These are phyloP conservation scores for Scotopteryx bipunctaria DNA, from an alignment of 2,888 invertebrate species.

Conservation along the genomic window DNA sequence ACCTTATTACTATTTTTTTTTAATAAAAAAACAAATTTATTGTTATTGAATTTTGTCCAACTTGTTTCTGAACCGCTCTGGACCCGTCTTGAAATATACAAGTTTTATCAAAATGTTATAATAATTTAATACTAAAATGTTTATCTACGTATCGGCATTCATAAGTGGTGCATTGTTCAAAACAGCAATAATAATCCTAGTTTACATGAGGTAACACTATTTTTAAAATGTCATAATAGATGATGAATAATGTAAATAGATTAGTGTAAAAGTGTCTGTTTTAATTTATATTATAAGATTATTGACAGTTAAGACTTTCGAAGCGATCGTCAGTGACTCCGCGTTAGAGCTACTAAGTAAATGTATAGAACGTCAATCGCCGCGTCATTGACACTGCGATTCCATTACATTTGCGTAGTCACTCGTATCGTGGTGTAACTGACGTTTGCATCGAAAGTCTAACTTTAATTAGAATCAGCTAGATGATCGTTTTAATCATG, in stretches of 20 bases:
- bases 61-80: too few species aligned
- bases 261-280: constrained; percentile 65
- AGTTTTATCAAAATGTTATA: constrained; percentile 5
- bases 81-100: background rate
- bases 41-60: too few species aligned
- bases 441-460: too few species aligned
- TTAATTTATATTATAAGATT: constrained; percentile 47
- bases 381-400: too few species aligned
- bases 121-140: constrained; percentile 16
- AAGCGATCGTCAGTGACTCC: too few species aligned
- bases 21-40: too few species aligned
- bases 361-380: too few species aligned
- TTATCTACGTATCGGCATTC: background rate
- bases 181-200: constrained; percentile 53
- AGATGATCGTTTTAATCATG: constrained; percentile 56
- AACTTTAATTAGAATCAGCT: constrained; percentile 67
- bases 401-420: too few species aligned
- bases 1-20: too few species aligned
- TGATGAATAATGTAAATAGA: constrained; percentile 65
- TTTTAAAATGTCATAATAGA: constrained; percentile 44
- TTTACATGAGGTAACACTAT: constrained; percentile 51
- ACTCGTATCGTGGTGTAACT: too few species aligned
- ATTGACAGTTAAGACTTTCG: constrained; percentile 41
- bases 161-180: background rate
- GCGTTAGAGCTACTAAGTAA: too few species aligned